Conservation (phyloP, 2,888 invertebrate genomes). For the Drepana falcataria region DNA sequence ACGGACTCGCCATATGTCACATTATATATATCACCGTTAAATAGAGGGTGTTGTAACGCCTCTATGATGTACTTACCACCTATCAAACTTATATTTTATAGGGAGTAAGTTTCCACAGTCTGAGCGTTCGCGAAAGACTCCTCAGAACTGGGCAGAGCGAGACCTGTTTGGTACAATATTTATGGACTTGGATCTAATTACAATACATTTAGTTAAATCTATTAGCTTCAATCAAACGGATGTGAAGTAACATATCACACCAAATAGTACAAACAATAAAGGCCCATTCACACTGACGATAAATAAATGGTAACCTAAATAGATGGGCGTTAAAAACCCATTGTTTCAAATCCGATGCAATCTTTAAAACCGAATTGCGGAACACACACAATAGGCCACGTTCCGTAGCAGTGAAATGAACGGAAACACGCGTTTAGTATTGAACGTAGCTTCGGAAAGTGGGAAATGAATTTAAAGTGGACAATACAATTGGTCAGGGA, state of each 20-base stretch:
- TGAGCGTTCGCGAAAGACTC: too few species aligned
- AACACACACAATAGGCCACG: slow-evolving; percentile 11
- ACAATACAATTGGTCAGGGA: neutral
- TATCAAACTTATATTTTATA: too few species aligned
- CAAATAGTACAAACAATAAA: slow-evolving; percentile 5
- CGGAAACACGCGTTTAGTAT: slow-evolving; percentile 26
- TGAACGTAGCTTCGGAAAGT: slow-evolving; percentile 2
- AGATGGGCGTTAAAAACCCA: slow-evolving; percentile 7
- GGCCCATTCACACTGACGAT: slow-evolving; percentile 16
- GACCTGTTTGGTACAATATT: too few species aligned
- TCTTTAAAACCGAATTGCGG: slow-evolving; percentile 6
- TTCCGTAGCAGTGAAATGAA: slow-evolving; percentile 24
- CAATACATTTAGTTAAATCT: neutral
- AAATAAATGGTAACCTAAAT: slow-evolving; percentile 18
- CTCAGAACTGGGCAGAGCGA: too few species aligned
- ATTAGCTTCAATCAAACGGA: neutral
- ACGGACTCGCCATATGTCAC: too few species aligned
- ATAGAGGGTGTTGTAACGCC: too few species aligned
- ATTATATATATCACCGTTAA: too few species aligned
- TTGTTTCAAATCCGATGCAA: slow-evolving; percentile 6
- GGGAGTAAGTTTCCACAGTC: too few species aligned
- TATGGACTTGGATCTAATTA: too few species aligned
- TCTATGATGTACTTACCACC: too few species aligned
- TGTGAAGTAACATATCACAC: slow-evolving; percentile 12
- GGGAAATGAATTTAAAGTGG: slow-evolving; percentile 8